Percentiles rank a stretch among this genome's conserved stretches.
These are phyloP conservation scores for Paracentrotus lividus DNA, from an alignment of 53 echinoderm and acorn worm genomes.

Conservation along the genomic window DNA sequence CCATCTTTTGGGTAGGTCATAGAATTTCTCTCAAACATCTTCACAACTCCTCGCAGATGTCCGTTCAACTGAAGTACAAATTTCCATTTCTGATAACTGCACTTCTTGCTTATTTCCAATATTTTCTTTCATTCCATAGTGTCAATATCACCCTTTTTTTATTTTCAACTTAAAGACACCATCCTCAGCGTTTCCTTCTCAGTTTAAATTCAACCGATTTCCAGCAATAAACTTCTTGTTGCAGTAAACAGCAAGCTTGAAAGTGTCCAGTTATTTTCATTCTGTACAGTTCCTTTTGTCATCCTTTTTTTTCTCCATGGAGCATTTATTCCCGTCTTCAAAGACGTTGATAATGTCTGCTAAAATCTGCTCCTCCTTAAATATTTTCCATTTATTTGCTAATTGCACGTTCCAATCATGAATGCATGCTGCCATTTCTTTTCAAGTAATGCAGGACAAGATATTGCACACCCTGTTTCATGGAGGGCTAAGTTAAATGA, in stretches of 20 bases:
- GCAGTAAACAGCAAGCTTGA: neutral
- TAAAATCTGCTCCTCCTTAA: neutral
- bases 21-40: neutral
- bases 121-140: neutral
- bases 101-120: neutral
- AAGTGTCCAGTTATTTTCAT: neutral
- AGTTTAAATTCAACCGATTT: conserved; percentile 16
- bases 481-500: neutral
- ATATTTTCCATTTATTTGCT: neutral
- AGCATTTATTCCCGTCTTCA: neutral
- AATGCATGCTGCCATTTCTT: neutral
- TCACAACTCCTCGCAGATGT: neutral
- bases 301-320: neutral
- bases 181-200: neutral
- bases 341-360: neutral
- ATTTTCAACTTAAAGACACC: conserved; percentile 36
- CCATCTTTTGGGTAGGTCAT: neutral
- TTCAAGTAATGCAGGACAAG: neutral
- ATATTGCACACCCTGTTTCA: neutral
- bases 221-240: neutral
- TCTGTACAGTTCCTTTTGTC: neutral
- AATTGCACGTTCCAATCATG: neutral
- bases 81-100: conserved; percentile 9
- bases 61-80: neutral
- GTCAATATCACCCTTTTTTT: conserved; percentile 17